phyloP scores from a whole-genome alignment of 1,140 invertebrate species.

The Drosophila malerkotliana region DNA sequence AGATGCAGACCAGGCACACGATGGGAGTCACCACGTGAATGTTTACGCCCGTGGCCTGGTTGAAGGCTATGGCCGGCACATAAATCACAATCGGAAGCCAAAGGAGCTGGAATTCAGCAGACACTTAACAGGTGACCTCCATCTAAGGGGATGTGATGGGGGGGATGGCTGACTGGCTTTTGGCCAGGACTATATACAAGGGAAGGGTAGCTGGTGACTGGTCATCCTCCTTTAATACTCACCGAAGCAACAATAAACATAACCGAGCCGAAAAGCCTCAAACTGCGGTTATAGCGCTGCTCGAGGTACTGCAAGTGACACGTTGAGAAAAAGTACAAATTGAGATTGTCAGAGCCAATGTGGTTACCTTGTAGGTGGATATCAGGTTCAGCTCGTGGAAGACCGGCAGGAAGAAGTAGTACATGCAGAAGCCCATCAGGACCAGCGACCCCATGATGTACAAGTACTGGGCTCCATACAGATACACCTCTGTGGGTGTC shows the following conservation, averaged over 20 bases:
- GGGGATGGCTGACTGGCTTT: neutral
- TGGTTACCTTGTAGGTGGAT: constrained; percentile 91
- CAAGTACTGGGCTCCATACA: constrained; percentile 90
- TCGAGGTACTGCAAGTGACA: constrained; percentile 89
- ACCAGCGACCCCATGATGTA: constrained; percentile 87
- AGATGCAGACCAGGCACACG: constrained; percentile 95
- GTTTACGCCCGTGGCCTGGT: constrained; percentile 93
- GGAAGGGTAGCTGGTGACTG: neutral
- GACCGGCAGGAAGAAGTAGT: constrained; percentile 90
- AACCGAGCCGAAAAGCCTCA: constrained; percentile 90
- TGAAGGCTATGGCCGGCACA: constrained; percentile 88
- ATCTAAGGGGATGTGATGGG: neutral
- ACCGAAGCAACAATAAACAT: constrained; percentile 90
- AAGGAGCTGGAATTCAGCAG: constrained; percentile 84
- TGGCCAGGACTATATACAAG: no score
- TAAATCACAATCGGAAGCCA: constrained; percentile 89
- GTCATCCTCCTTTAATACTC: constrained; percentile 64
- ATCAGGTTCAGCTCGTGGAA: constrained; percentile 92
- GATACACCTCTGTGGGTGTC: constrained; percentile 93
- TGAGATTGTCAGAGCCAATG: constrained; percentile 17
- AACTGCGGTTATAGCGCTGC: constrained; percentile 88
- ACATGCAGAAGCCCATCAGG: constrained; percentile 87
- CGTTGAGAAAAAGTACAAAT: neutral
- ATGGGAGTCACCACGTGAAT: constrained; percentile 92
- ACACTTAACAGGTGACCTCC: no score